Evolutionary conservation across 1,140 invertebrate genomes (phyloP), one percentile per base, ranked within the genome.

Genomic region (Eciton burchellii): DNA sequence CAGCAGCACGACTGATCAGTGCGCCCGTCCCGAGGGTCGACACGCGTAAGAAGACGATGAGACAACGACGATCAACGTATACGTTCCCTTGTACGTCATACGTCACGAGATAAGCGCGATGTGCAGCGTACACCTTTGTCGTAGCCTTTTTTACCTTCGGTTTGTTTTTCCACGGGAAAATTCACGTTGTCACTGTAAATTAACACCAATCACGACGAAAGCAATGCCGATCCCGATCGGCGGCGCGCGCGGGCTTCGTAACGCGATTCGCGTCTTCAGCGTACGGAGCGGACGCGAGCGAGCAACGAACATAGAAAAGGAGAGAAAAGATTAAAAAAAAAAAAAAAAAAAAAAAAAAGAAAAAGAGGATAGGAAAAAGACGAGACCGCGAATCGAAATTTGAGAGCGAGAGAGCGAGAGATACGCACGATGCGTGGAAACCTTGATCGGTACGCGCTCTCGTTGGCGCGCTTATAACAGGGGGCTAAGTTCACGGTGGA

Each of bases 401-500:
- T 57, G 35, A n/a, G n/a, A n/a, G 24, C 29, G 49, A 21, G 54
- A 24, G n/a, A 16, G 29, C 16, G 35, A 47, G 0, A 19, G 12
- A 57, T 14, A 54, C 29, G 6, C 2, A 35, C 6, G 35, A 35
- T 21, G 45, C 68, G 68, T 1, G 19, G n/a, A 35, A 35, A 35
- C 35, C 35, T 12, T 66, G 21, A 85, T 68, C 66, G 54, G 52
- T 26, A 79, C 26, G 41, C 21, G 24, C 29, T 76, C 60, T 62
- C 60, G 19, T 84, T 26, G 45, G 81, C 16, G 63, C 63, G 59
- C 41, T 65, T 57, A 72, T 71, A 60, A 12, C 60, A 71, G 73
- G 60, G n/a, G 81, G 81, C 82, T 83, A 83, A 83, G 73, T 83
- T 74, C 72, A 79, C 82, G 73, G 73, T 77, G 82, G 82, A 84